Evolutionary conservation across 1,140 invertebrate species (phyloP).

Genomic region (Drosophila subobscura): DNA sequence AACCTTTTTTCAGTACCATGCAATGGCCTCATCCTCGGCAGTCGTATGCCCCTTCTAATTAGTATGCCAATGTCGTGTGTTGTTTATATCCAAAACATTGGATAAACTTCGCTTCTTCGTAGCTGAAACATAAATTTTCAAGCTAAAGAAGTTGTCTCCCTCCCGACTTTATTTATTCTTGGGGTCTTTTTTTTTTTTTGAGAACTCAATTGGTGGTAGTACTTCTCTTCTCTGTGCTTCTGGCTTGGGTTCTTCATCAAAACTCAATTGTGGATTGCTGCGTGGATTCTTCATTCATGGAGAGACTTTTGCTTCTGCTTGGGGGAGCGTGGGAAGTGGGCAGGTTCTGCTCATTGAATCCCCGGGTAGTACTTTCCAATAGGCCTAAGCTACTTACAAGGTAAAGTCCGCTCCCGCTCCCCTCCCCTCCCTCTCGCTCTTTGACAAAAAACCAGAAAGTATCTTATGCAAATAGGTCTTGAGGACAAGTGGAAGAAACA

Average conservation of each 20-base stretch:
- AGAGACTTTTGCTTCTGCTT: background rate
- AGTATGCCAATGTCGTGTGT: constrained; percentile 59
- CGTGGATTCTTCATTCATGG: background rate
- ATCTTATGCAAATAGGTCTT: constrained; percentile 72
- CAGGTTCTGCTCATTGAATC: constrained; percentile 32
- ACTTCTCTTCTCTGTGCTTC: background rate
- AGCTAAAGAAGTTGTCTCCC: background rate
- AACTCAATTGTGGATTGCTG: background rate
- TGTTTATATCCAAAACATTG: constrained; percentile 40
- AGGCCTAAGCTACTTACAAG: constrained; percentile 67
- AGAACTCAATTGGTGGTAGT: background rate
- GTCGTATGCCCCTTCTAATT: constrained; percentile 40
- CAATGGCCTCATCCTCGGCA: background rate
- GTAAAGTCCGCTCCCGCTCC: constrained; percentile 37
- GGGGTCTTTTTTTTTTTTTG: too few relatives aligned
- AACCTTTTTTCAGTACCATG: constrained; percentile 25
- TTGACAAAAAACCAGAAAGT: constrained; percentile 35
- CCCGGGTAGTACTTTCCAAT: constrained; percentile 39
- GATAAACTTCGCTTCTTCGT: constrained; percentile 2
- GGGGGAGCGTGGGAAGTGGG: constrained; percentile 46
- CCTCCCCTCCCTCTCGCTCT: too few relatives aligned
- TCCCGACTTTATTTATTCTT: background rate
- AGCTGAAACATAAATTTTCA: constrained; percentile 56
- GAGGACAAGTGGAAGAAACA: constrained; percentile 29
- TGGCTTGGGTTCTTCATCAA: constrained; percentile 18